Evolutionary conservation across 1,140 invertebrate genomes (phyloP).

Genomic region (Macrotrachela quadricornifera): DNA sequence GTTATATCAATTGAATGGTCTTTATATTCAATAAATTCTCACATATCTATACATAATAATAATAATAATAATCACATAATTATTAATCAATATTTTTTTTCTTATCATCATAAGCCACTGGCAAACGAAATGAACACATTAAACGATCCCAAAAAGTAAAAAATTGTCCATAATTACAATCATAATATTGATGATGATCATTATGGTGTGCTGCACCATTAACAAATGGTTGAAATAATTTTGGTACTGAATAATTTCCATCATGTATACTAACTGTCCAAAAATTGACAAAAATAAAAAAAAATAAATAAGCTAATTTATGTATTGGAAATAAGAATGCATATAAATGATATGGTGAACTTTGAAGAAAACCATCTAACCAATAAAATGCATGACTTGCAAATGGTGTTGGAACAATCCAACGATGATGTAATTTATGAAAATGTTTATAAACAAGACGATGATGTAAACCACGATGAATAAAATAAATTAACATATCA

Average conservation of each 20-base stretch:
- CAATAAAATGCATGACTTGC: conserved; percentile 36
- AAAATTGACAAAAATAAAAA: conserved; percentile 34
- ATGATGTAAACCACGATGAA: conserved; percentile 32
- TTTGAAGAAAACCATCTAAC: conserved; percentile 34
- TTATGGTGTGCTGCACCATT: conserved; percentile 36
- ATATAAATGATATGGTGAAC: conserved; percentile 34
- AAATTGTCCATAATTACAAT: conserved; percentile 37
- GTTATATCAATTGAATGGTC: too few relatives aligned
- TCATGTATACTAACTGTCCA: conserved; percentile 38
- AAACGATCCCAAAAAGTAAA: conserved; percentile 35
- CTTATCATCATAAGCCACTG: conserved; percentile 20
- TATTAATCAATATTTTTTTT: conserved; percentile 8
- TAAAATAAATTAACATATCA: conserved; percentile 35
- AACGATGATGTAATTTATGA: conserved; percentile 34
- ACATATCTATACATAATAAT: too few relatives aligned
- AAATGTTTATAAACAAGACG: conserved; percentile 27
- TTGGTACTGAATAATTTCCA: conserved; percentile 31
- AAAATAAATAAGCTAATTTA: conserved; percentile 29
- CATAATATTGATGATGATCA: conserved; percentile 35
- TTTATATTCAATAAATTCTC: too few relatives aligned
- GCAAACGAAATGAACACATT: conserved; percentile 24
- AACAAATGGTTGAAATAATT: conserved; percentile 22
- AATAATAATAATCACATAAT: too few relatives aligned
- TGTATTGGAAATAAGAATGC: conserved; percentile 34
- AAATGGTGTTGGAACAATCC: conserved; percentile 34